Evolutionary conservation across 2,888 invertebrate genomes (phyloP), one percentile per base, ranked within the genome.

Genomic region (Griposia aprilina): DNA sequence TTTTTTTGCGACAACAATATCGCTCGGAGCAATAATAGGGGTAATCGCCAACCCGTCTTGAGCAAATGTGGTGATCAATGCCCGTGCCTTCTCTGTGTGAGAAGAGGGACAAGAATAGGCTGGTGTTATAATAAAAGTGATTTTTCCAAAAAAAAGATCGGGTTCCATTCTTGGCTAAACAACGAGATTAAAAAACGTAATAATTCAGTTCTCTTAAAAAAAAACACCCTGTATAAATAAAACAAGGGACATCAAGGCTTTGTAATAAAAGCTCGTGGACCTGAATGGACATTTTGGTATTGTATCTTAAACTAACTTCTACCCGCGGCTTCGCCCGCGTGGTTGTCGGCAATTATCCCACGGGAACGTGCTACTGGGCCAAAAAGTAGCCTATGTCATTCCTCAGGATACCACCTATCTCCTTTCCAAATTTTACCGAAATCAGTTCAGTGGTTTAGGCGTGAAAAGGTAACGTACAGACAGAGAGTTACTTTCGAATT

Each of bases 231-330:
- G 60, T 69, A 3, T n/a, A 78, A 72, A 68, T 41, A 36, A 60
- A 63, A 77, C 65, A 63, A 65, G n/a, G n/a, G 23, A 23, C 45
- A 63, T 45, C 55, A 68, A 20, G 26, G 69, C 52, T 76, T 72
- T 48, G 55, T 67, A 74, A 74, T 68, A 62, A 75, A 76, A 71
- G 48, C 59, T 11, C 26, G 7, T 13, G 8, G 48, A 66, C 70
- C 73, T 48, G 45, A 55, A 69, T 77, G 20, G 15, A 68, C 63
- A 48, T 70, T 83, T 30, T n/a, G 62, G 26, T 74, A 66, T 70
- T 52, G 62, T 70, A 62, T 67, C 23, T 70, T 62, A 67, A 83
- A 82, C 70, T 36, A 36, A 3, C 30, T 36, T 36, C 30, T 36
- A 3, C 30, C 30, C 30, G 30, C 30, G 30, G 30, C 30, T 36